phyloP scores from a whole-genome alignment of 2,113 vertebrate genomes.

The Eupsittula cactorum region DNA sequence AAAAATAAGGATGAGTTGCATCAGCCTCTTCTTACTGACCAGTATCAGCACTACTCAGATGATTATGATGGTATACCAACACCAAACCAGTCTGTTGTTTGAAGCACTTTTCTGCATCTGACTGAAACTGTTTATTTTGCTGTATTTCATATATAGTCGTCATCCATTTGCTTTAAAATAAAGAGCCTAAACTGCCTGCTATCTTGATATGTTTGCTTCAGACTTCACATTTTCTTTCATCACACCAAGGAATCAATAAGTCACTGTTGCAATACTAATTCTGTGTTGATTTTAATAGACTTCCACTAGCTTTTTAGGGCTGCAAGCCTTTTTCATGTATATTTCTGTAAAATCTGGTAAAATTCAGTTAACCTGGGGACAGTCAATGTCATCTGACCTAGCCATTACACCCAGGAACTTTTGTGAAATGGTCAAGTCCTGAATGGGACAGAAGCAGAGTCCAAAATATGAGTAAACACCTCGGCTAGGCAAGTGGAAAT shows the following conservation, averaged over 20 bases:
- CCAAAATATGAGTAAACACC: not conserved
- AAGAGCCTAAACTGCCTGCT: constrained; percentile 37
- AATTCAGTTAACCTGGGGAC: not conserved
- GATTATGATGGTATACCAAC: constrained; percentile 79
- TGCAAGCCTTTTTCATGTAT: not conserved
- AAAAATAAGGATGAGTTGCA: constrained; percentile 79
- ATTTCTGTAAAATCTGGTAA: not conserved
- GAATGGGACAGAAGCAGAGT: not conserved
- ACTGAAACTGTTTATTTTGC: constrained; percentile 9
- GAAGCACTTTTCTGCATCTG: not conserved
- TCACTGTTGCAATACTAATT: not conserved
- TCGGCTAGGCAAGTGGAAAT: not conserved
- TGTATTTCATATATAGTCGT: constrained; percentile 26
- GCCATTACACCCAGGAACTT: not conserved
- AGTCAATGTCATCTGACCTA: not conserved
- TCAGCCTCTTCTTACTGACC: constrained; percentile 89
- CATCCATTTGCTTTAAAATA: constrained; percentile 29
- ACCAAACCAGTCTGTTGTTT: constrained; percentile 87
- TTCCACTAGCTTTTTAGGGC: not conserved
- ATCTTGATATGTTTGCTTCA: not conserved
- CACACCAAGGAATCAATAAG: not conserved
- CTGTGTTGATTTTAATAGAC: not conserved
- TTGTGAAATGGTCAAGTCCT: not conserved
- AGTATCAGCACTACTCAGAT: constrained; percentile 91
- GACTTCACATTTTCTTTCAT: not conserved